Evolutionary conservation across 2,888 invertebrate genomes (phyloP).

Genomic region (Eudasyphora cyanicolor): DNA sequence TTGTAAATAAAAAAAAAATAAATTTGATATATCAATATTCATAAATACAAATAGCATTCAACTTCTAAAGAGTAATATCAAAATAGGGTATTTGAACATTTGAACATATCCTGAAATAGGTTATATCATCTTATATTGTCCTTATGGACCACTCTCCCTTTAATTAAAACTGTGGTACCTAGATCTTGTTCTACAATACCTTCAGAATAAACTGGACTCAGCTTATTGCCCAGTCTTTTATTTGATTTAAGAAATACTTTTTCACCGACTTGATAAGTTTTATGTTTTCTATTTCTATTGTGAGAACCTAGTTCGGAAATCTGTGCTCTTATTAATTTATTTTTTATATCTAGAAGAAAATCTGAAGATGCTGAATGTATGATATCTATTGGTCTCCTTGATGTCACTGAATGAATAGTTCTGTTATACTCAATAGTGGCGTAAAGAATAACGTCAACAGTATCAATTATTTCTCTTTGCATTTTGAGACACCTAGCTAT

Average conservation of each 20-base stretch:
- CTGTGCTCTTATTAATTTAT: slow-evolving; percentile 4
- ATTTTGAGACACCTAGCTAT: slow-evolving; percentile 14
- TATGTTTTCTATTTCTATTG: slow-evolving; percentile 2
- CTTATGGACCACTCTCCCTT: slow-evolving; percentile 26
- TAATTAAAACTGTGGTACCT: too few relatives aligned
- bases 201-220: slow-evolving; percentile 10
- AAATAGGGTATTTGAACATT: too few relatives aligned
- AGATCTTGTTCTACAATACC: slow-evolving; percentile 1
- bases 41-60: too few relatives aligned
- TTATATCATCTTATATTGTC: slow-evolving; percentile 33
- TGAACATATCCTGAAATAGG: too few relatives aligned
- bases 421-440: slow-evolving; percentile 48
- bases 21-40: too few relatives aligned
- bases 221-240: slow-evolving; percentile 22
- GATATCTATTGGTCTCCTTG: slow-evolving; percentile 15
- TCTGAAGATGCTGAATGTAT: not conserved
- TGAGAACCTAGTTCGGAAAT: not conserved
- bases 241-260: slow-evolving; percentile 37
- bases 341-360: not conserved
- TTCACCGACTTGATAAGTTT: slow-evolving; percentile 20
- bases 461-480: not conserved
- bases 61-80: too few relatives aligned
- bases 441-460: slow-evolving; percentile 1
- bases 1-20: too few relatives aligned
- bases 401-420: slow-evolving; percentile 47